phyloP scores from a whole-genome alignment of 2,113 vertebrate genomes.

The Grus americana region DNA sequence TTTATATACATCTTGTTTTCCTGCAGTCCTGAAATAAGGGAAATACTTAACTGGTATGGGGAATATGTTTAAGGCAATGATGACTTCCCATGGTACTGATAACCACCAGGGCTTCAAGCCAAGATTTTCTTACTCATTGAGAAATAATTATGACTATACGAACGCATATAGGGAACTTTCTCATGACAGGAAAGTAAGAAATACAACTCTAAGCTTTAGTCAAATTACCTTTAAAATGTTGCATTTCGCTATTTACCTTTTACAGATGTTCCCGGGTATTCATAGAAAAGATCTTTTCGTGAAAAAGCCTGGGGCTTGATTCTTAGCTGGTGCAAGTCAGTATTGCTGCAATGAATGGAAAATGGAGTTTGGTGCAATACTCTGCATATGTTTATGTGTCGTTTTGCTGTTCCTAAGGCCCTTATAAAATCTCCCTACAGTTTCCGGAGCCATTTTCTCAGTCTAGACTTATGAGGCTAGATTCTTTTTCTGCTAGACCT shows the following conservation, averaged over 20 bases:
- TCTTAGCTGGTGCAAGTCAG: neutral
- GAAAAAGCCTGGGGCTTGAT: neutral
- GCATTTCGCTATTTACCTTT: neutral
- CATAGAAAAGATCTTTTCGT: neutral
- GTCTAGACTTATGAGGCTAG: neutral
- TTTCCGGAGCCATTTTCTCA: neutral
- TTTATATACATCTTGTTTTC: slow-evolving; percentile 65
- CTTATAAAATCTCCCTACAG: neutral
- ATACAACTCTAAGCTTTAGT: neutral
- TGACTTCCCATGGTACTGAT: slow-evolving; percentile 53
- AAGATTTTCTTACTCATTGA: neutral
- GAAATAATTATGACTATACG: neutral
- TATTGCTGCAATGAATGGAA: neutral
- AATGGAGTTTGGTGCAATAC: neutral
- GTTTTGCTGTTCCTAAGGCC: neutral
- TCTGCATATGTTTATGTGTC: neutral
- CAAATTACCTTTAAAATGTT: neutral
- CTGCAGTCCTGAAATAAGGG: slow-evolving; percentile 61
- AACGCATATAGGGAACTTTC: neutral
- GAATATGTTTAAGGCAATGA: slow-evolving; percentile 47
- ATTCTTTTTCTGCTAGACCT: neutral
- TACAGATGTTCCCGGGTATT: neutral
- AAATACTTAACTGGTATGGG: slow-evolving; percentile 55
- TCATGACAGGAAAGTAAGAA: neutral
- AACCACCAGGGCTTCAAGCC: slow-evolving; percentile 49